Evolutionary conservation across 2,888 invertebrate genomes (phyloP).

Genomic region (Parasteatoda lunata): DNA sequence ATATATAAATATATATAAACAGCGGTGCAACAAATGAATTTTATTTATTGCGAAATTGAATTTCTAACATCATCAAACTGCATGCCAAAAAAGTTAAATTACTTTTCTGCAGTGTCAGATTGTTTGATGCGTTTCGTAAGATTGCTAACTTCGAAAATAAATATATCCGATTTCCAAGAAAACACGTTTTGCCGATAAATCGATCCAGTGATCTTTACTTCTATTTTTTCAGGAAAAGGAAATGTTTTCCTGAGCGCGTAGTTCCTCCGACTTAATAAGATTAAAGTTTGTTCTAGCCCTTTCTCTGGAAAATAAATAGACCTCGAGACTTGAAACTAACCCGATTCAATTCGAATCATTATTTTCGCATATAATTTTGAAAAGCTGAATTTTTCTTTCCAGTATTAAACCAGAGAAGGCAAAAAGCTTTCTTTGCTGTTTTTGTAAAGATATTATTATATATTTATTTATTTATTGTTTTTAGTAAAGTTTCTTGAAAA

Average conservation of each 20-base stretch:
- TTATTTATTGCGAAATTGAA: too few relatives aligned
- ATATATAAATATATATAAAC: too few relatives aligned
- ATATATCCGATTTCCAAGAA: slow-evolving; percentile 45
- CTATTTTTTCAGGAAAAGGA: slow-evolving; percentile 20
- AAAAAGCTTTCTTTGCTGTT: too few relatives aligned
- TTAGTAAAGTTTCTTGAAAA: too few relatives aligned
- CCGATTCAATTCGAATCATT: slow-evolving; percentile 30
- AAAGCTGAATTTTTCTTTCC: too few relatives aligned
- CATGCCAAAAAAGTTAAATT: slow-evolving; percentile 41
- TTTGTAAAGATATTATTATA: too few relatives aligned
- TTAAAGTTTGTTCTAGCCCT: slow-evolving; percentile 53
- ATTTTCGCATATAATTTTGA: slow-evolving; percentile 15
- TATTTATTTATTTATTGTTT: too few relatives aligned
- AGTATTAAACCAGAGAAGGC: too few relatives aligned
- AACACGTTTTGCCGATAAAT: slow-evolving; percentile 60
- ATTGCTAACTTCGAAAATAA: slow-evolving; percentile 39
- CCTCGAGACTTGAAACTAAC: slow-evolving; percentile 22
- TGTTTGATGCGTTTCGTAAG: slow-evolving; percentile 19
- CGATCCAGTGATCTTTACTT: slow-evolving; percentile 46
- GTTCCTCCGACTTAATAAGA: slow-evolving; percentile 31
- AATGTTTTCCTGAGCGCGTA: slow-evolving; percentile 38
- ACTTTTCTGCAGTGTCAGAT: slow-evolving; percentile 41
- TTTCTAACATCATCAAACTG: slow-evolving; percentile 49
- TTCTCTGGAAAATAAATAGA: slow-evolving; percentile 28
- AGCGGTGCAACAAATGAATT: too few relatives aligned